Conservation (phyloP, 2,797 vertebrate genomes). For the Etheostoma perlongum region DNA sequence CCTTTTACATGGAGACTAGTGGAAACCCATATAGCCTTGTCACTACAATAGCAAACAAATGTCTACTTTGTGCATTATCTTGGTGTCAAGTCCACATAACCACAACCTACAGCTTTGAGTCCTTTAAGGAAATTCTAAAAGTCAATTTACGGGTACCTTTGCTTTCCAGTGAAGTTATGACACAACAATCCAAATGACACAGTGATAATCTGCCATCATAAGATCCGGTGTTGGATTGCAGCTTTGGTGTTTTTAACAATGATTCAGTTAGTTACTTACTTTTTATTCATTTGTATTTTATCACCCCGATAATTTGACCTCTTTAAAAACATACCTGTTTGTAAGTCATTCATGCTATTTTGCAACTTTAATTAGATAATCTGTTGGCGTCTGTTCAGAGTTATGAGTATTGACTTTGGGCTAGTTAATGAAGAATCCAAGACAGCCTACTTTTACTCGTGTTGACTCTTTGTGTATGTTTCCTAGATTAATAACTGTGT, state of each 20-base stretch:
- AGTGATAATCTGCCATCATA: slow-evolving; percentile 3
- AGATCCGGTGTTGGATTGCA: not conserved
- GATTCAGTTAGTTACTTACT: not conserved
- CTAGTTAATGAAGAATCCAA: not conserved
- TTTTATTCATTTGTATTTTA: not conserved
- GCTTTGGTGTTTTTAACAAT: slow-evolving; percentile 23
- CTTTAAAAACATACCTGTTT: not conserved
- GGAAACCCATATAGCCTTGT: slow-evolving; percentile 34
- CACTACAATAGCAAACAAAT: slow-evolving; percentile 26
- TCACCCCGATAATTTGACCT: not conserved
- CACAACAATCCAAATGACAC: slow-evolving; percentile 8
- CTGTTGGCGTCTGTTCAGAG: not conserved
- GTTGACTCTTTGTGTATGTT: not conserved
- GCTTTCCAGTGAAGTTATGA: slow-evolving; percentile 14
- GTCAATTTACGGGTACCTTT: slow-evolving; percentile 11
- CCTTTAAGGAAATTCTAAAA: slow-evolving; percentile 26
- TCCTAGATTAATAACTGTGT: not conserved
- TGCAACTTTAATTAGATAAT: not conserved
- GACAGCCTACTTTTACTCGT: not conserved
- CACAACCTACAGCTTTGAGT: slow-evolving; percentile 24
- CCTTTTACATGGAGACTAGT: slow-evolving; percentile 39
- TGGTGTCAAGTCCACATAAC: slow-evolving; percentile 27
- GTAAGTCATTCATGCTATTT: not conserved
- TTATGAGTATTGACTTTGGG: not conserved
- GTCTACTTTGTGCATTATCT: slow-evolving; percentile 38